phyloP scores from a whole-genome alignment of 2,888 invertebrate genomes.

The Drosophila planitibia region DNA sequence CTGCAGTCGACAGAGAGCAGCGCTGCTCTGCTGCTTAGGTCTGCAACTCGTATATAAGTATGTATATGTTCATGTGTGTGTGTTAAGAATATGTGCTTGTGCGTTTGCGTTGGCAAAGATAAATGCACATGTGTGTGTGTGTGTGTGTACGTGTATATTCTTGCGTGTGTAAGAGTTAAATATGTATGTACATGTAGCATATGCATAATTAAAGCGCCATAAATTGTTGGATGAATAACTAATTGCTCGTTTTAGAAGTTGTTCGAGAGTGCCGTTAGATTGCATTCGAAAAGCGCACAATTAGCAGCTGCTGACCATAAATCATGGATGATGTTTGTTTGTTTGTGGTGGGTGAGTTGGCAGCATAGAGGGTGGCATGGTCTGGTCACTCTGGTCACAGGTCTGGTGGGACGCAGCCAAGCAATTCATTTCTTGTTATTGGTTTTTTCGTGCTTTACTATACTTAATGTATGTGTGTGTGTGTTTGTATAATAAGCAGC shows the following conservation, averaged over 20 bases:
- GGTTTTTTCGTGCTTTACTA: constrained; percentile 43
- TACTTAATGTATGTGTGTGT: constrained; percentile 21
- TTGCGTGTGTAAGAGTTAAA: constrained; percentile 7
- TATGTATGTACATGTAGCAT: constrained; percentile 3
- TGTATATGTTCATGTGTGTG: constrained; percentile 1
- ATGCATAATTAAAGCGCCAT: constrained; percentile 57
- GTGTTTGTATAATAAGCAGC: constrained; percentile 37
- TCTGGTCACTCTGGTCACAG: constrained; percentile 12
- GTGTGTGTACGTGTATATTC: not conserved
- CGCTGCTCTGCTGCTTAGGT: constrained; percentile 34
- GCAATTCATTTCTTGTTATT: constrained; percentile 19
- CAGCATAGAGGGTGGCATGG: not conserved
- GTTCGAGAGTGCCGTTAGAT: constrained; percentile 44
- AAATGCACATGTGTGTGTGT: not conserved
- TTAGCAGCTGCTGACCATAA: constrained; percentile 48
- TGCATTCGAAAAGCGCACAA: constrained; percentile 37
- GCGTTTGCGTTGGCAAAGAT: constrained; percentile 3
- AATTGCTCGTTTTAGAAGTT: constrained; percentile 52
- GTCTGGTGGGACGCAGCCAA: constrained; percentile 20
- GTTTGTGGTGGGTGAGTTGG: not conserved
- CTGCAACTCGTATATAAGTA: constrained; percentile 7
- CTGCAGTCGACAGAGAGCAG: constrained; percentile 29
- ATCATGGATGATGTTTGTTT: constrained; percentile 5
- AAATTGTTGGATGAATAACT: constrained; percentile 57
- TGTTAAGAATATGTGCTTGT: constrained; percentile 10